Conservation (phyloP, 2,113 vertebrate species). For the Ptychochromis oligacanthus region DNA sequence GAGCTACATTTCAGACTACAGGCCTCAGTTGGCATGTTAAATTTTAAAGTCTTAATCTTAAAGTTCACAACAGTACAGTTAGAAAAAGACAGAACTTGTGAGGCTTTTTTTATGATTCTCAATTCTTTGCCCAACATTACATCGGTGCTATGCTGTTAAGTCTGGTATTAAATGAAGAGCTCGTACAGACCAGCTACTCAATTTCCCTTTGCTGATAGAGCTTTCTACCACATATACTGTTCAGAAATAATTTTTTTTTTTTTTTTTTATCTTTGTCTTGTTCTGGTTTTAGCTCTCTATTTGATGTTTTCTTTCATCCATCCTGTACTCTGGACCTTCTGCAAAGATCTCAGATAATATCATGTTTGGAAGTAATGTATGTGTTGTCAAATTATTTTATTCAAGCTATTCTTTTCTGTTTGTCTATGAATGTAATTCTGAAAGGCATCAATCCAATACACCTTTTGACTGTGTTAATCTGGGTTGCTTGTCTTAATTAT, state of each 20-base stretch:
- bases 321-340: background rate
- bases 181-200: background rate
- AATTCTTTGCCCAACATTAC: background rate
- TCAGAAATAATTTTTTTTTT: slow-evolving; percentile 34
- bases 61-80: too few species aligned
- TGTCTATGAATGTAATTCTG: slow-evolving; percentile 59
- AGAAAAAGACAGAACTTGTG: too few species aligned
- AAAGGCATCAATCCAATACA: slow-evolving; percentile 57
- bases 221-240: slow-evolving; percentile 27
- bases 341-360: slow-evolving; percentile 16
- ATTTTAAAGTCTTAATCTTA: too few species aligned
- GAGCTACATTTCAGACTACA: too few species aligned
- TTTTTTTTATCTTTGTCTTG: slow-evolving; percentile 20
- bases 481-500: background rate
- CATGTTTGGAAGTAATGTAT: slow-evolving; percentile 41
- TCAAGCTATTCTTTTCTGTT: slow-evolving; percentile 44
- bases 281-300: background rate
- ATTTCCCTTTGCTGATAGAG: background rate
- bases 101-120: too few species aligned
- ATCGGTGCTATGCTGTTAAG: slow-evolving; percentile 39
- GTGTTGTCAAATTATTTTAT: slow-evolving; percentile 37
- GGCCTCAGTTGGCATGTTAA: too few species aligned
- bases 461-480: slow-evolving; percentile 37
- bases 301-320: background rate
- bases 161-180: slow-evolving; percentile 20